Conservation (phyloP, 2,113 vertebrate species). For the Odobenus rosmarus region DNA sequence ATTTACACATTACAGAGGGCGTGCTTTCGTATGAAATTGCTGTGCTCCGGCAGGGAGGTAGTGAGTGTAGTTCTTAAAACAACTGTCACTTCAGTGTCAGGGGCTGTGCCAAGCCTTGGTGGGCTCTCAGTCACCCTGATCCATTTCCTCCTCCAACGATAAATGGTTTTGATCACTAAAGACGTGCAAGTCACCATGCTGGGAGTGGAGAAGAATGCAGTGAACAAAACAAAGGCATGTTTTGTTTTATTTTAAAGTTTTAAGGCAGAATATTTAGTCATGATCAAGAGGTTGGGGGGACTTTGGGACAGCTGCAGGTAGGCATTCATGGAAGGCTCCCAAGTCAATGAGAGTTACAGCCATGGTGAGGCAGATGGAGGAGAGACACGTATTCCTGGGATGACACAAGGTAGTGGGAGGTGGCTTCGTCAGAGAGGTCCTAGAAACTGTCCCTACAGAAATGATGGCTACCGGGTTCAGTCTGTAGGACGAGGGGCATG, state of each 20-base stretch:
- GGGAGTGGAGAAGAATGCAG: neutral
- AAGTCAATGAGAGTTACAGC: neutral
- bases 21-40: neutral
- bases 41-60: neutral
- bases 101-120: neutral
- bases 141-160: neutral
- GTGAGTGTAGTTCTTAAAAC: neutral
- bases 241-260: neutral
- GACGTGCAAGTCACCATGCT: neutral
- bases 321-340: neutral
- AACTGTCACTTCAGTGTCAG: neutral
- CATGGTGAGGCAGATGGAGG: neutral
- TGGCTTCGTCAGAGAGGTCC: neutral
- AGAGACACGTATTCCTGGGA: neutral
- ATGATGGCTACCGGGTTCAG: neutral
- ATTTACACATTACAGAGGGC: neutral
- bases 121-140: neutral
- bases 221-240: neutral
- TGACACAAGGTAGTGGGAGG: no score
- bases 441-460: neutral
- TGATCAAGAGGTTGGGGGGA: neutral
- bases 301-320: neutral
- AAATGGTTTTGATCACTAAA: neutral
- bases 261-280: constrained; percentile 69
- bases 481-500: neutral